phyloP scores from a whole-genome alignment of 2,113 vertebrate genomes.

The Tenebrosternarchus preto region DNA sequence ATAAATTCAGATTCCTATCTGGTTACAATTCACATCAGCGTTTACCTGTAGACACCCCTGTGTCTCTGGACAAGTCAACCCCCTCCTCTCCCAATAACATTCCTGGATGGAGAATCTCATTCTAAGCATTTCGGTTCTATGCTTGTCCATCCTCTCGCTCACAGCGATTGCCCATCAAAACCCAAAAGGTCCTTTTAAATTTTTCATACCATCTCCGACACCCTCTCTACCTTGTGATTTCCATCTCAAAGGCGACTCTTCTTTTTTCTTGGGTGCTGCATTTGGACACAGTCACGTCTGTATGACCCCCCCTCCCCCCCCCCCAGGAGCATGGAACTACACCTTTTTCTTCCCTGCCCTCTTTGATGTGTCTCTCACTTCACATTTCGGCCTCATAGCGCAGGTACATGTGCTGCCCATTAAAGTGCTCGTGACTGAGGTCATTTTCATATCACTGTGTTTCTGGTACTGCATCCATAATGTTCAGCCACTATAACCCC shows the following conservation, averaged over 20 bases:
- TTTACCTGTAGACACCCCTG: conserved; percentile 10
- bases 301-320: conserved; percentile 20
- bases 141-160: conserved; percentile 43
- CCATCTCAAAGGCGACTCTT: conserved; percentile 58
- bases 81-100: conserved; percentile 4
- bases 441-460: conserved; percentile 14
- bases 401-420: not conserved
- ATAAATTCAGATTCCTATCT: conserved; percentile 26
- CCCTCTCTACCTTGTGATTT: conserved; percentile 54
- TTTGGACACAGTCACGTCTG: conserved; percentile 53
- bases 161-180: conserved; percentile 49
- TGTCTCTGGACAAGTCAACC: conserved; percentile 28
- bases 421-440: conserved; percentile 1
- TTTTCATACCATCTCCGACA: conserved; percentile 53
- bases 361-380: conserved; percentile 46
- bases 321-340: conserved; percentile 7
- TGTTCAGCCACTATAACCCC: conserved; percentile 13
- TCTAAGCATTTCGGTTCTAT: conserved; percentile 24
- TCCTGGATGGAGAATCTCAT: conserved; percentile 39
- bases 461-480: not conserved
- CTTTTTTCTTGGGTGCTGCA: conserved; percentile 36
- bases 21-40: conserved; percentile 13
- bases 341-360: not conserved
- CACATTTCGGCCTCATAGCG: conserved; percentile 13
- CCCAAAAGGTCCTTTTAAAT: conserved; percentile 58